phyloP scores from a whole-genome alignment of 2,888 invertebrate species.

The Buathra laborator region DNA sequence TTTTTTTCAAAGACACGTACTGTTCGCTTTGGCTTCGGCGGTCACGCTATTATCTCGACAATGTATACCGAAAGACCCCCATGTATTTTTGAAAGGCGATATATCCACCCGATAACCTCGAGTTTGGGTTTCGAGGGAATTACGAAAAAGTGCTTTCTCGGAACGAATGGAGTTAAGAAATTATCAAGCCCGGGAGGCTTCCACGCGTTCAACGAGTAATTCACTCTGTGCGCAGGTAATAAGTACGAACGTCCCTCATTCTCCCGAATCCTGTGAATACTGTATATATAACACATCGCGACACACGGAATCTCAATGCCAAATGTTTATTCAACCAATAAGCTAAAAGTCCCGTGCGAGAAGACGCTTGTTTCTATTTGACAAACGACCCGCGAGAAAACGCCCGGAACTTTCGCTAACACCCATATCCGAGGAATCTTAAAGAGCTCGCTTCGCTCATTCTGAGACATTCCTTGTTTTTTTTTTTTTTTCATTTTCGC shows the following conservation, averaged over 20 bases:
- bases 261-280: conserved; percentile 11
- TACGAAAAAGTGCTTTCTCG: conserved; percentile 45
- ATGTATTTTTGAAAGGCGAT: conserved; percentile 5
- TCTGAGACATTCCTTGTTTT: conserved; percentile 5
- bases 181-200: conserved; percentile 16
- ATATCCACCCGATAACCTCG: background rate
- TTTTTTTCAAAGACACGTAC: background rate
- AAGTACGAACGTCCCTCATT: background rate
- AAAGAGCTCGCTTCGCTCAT: conserved; percentile 60
- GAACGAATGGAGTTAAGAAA: conserved; percentile 54
- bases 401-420: conserved; percentile 75
- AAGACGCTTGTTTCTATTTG: conserved; percentile 72
- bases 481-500: conserved; percentile 17
- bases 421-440: conserved; percentile 70
- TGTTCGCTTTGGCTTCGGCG: too few relatives aligned
- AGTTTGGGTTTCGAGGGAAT: conserved; percentile 9
- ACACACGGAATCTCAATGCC: conserved; percentile 61
- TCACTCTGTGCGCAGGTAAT: background rate
- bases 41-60: background rate
- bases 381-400: conserved; percentile 72
- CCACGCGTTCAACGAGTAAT: background rate
- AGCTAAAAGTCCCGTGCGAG: background rate
- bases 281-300: conserved; percentile 22
- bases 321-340: conserved; percentile 64
- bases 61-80: background rate